Evolutionary conservation across 2,797 vertebrate species (phyloP).

Genomic region (Gouania willdenowi): DNA sequence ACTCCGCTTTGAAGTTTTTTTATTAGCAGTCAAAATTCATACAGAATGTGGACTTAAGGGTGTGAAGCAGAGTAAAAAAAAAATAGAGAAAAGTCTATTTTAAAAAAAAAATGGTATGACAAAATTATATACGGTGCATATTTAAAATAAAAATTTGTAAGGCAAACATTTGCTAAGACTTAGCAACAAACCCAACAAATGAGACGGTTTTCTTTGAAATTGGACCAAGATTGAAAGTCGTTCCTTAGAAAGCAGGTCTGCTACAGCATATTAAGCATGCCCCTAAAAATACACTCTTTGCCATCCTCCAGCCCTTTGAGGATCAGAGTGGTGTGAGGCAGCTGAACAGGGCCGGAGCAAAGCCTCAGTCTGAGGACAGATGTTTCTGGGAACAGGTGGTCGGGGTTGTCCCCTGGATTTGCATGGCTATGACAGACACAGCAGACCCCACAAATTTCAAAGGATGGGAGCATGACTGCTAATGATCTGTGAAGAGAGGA

Average conservation of each 20-base stretch:
- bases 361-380: slow-evolving; percentile 67
- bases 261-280: slow-evolving; percentile 38
- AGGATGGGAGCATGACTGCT: slow-evolving; percentile 60
- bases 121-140: too few relatives aligned
- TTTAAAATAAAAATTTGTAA: too few relatives aligned
- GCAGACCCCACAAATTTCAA: slow-evolving; percentile 75
- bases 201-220: slow-evolving; percentile 7
- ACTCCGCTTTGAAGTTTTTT: slow-evolving; percentile 25
- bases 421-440: slow-evolving; percentile 73
- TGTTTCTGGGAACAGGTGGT: slow-evolving; percentile 77
- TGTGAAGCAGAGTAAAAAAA: background rate
- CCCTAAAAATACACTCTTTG: slow-evolving; percentile 61
- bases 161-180: too few relatives aligned
- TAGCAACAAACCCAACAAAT: slow-evolving; percentile 6
- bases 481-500: slow-evolving; percentile 72
- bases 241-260: slow-evolving; percentile 56
- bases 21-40: slow-evolving; percentile 5
- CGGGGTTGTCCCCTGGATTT: slow-evolving; percentile 74
- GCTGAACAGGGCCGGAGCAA: slow-evolving; percentile 54
- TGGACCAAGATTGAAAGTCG: slow-evolving; percentile 16
- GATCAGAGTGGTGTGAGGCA: slow-evolving; percentile 58
- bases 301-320: slow-evolving; percentile 55
- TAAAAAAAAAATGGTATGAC: too few relatives aligned
- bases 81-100: background rate
- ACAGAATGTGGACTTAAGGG: slow-evolving; percentile 1